Percentiles rank a stretch among this genome's conserved stretches.
These are phyloP conservation scores for Hybognathus amarus DNA, from an alignment of 2,797 vertebrate species.

Conservation along the genomic window DNA sequence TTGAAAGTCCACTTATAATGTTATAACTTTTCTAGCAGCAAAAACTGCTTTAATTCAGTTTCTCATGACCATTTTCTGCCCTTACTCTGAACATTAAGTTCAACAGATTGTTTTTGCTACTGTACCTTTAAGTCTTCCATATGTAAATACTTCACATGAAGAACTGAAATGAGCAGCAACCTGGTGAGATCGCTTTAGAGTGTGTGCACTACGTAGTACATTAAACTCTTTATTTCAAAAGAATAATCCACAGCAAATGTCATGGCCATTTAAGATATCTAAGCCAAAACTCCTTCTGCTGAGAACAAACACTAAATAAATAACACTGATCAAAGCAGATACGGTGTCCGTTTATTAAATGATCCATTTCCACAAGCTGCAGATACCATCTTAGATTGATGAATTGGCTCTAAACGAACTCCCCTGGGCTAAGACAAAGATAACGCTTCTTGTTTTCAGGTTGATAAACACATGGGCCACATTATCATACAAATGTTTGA, in stretches of 20 bases:
- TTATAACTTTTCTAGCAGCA: not conserved
- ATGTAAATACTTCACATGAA: not conserved
- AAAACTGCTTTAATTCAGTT: not conserved
- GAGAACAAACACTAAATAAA: conserved; percentile 18
- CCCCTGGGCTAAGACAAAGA: conserved; percentile 18
- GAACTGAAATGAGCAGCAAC: not conserved
- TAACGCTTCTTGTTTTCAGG: conserved; percentile 8
- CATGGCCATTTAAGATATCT: not conserved
- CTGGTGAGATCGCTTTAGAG: not conserved
- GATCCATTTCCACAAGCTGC: conserved; percentile 17
- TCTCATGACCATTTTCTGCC: not conserved
- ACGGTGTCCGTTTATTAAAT: conserved; percentile 32
- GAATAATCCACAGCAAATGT: not conserved
- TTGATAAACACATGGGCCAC: conserved; percentile 20
- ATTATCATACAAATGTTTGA: conserved; percentile 2
- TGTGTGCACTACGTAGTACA: not conserved
- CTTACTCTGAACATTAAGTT: not conserved
- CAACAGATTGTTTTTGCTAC: not conserved
- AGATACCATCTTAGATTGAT: conserved; percentile 14
- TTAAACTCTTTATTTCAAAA: not conserved
- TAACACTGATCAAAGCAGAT: conserved; percentile 22
- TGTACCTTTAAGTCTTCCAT: not conserved
- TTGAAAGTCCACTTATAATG: not conserved
- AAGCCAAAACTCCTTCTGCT: not conserved
- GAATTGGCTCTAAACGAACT: conserved; percentile 10